phyloP scores from a whole-genome alignment of 2,113 vertebrate genomes.

The Grammomys dolichurus region DNA sequence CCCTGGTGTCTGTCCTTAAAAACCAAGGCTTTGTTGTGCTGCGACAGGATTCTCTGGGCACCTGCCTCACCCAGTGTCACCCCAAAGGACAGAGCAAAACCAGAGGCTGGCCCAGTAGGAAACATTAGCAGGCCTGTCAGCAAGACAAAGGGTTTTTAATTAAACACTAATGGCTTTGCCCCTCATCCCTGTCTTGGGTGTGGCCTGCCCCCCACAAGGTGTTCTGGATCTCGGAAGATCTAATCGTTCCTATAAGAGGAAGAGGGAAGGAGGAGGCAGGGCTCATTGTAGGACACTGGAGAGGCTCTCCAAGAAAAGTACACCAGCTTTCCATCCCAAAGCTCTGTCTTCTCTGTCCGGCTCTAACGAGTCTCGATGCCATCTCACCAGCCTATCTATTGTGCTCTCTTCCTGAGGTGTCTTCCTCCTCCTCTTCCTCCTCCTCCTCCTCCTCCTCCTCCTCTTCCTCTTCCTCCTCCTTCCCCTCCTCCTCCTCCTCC shows the following conservation, averaged over 20 bases:
- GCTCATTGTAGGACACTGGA: rapidly evolving
- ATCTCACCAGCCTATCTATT: not conserved
- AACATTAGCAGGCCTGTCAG: conserved; percentile 22
- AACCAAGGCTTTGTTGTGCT: not conserved
- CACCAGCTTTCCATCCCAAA: not conserved
- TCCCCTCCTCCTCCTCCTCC: too few relatives aligned
- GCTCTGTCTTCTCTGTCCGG: not conserved
- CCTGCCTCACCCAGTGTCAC: conserved; percentile 29
- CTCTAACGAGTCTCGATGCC: not conserved
- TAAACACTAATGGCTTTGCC: not conserved
- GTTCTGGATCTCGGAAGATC: not conserved
- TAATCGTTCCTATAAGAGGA: rapidly evolving
- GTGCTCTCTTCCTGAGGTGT: not conserved
- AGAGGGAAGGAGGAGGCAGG: not conserved
- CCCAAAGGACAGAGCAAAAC: conserved; percentile 51
- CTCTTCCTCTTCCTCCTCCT: too few relatives aligned
- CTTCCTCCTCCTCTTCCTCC: too few relatives aligned
- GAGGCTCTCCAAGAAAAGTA: too few relatives aligned
- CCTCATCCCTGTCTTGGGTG: not conserved
- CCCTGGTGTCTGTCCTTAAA: not conserved
- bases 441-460: too few relatives aligned
- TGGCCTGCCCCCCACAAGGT: rapidly evolving
- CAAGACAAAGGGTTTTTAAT: conserved; percentile 66
- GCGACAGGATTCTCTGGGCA: not conserved
- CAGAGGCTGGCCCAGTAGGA: not conserved